A percentile compares a stretch with the other conserved stretches of the same genome.
Conservation (phyloP, 2,888 invertebrate species). For the Metellina segmentata region DNA sequence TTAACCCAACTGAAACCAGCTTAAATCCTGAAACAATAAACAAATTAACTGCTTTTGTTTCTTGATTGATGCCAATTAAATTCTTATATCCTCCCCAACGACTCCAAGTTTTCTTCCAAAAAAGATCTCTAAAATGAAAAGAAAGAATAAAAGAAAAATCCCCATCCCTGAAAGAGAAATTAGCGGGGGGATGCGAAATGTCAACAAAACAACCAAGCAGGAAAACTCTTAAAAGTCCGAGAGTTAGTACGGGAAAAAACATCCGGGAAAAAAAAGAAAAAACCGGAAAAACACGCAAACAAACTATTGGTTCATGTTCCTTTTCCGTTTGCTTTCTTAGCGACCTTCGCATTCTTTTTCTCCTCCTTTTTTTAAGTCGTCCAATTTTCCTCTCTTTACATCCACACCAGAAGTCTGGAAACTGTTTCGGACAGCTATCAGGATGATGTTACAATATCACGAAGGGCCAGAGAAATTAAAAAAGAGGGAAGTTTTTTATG, state of each 20-base stretch:
- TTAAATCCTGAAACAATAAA: too few relatives aligned
- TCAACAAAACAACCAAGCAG: constrained; percentile 44
- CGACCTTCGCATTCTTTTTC: not conserved
- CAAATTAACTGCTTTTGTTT: not conserved
- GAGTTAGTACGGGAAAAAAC: not conserved
- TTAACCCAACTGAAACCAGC: too few relatives aligned
- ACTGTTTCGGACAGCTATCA: constrained; percentile 25
- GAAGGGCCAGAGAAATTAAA: too few relatives aligned
- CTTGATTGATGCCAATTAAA: not conserved
- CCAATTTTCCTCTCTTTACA: constrained; percentile 44
- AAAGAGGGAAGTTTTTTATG: too few relatives aligned
- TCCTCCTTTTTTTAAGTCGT: constrained; percentile 10
- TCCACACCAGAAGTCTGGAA: constrained; percentile 3
- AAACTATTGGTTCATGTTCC: constrained; percentile 52
- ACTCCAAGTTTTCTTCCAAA: not conserved
- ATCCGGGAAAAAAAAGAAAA: constrained; percentile 23
- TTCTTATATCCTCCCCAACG: not conserved
- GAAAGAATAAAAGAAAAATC: not conserved
- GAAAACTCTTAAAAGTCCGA: constrained; percentile 39
- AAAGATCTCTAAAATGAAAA: not conserved
- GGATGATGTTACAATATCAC: constrained; percentile 19
- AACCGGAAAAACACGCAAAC: constrained; percentile 49
- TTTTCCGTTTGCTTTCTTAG: constrained; percentile 9
- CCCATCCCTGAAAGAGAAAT: constrained; percentile 45
- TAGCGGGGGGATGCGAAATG: constrained; percentile 42